Percentiles rank a stretch among this genome's conserved stretches.
phyloP scores from a whole-genome alignment of 2,113 vertebrate genomes.

The Marmota flaviventris region DNA sequence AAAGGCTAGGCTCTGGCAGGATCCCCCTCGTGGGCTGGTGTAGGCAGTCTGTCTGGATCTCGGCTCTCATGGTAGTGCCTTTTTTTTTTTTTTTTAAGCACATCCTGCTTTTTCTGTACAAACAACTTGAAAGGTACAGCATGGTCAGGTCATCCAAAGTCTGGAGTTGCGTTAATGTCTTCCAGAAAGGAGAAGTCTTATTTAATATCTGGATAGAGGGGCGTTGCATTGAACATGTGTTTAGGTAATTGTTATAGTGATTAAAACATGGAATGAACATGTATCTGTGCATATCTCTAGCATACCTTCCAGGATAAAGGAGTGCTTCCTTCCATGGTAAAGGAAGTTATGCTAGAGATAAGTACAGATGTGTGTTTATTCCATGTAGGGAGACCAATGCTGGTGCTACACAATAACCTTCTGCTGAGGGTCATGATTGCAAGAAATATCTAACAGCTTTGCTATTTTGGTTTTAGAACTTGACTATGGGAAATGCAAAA shows the following conservation, averaged over 20 bases:
- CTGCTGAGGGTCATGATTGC: not conserved
- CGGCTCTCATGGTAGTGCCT: too few species aligned
- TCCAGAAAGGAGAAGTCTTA: not conserved
- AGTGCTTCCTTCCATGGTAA: too few species aligned
- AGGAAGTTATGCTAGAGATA: too few species aligned
- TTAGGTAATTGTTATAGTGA: not conserved
- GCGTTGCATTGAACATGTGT: not conserved
- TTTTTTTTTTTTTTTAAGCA: not conserved
- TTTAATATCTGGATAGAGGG: not conserved
- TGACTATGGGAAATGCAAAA: not conserved
- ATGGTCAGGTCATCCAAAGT: not conserved
- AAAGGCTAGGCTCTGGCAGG: too few species aligned
- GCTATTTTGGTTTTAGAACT: not conserved
- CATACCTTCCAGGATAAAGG: not conserved
- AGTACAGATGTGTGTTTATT: too few species aligned
- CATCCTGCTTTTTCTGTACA: not conserved
- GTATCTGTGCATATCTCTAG: not conserved
- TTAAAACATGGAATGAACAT: not conserved
- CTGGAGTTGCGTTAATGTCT: not conserved
- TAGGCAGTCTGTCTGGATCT: too few species aligned
- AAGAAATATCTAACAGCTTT: not conserved
- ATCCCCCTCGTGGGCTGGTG: too few species aligned
- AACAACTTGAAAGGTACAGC: not conserved
- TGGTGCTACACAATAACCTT: not conserved
- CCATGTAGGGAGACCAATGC: not conserved